Evolutionary conservation across 1,140 invertebrate species (phyloP).

Genomic region (Leptinotarsa undecemlineata): DNA sequence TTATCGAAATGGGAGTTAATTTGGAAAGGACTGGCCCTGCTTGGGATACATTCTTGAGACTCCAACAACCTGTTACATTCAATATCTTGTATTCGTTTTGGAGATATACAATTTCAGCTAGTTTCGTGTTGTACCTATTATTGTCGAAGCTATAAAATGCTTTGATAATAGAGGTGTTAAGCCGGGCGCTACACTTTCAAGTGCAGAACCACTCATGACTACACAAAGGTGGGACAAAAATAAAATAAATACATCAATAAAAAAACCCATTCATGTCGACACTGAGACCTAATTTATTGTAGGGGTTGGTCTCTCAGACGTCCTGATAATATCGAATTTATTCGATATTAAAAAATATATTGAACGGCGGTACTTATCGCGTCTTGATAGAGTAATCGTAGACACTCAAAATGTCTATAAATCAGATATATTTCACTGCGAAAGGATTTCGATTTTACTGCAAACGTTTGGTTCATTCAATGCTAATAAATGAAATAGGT

Average conservation of each 20-base stretch:
- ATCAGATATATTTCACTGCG: too few species aligned
- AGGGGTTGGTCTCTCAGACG: not conserved
- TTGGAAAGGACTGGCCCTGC: too few species aligned
- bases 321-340: slow-evolving; percentile 1
- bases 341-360: slow-evolving; percentile 7
- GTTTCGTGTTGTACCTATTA: too few species aligned
- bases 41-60: too few species aligned
- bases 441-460: too few species aligned
- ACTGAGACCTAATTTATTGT: not conserved
- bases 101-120: too few species aligned
- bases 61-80: too few species aligned
- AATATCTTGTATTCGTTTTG: too few species aligned
- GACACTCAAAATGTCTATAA: not conserved
- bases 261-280: not conserved
- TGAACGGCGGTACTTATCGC: not conserved
- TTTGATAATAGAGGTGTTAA: slow-evolving; percentile 1
- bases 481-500: too few species aligned
- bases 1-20: too few species aligned
- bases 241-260: not conserved
- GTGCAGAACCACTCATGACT: not conserved
- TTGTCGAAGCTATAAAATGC: not conserved
- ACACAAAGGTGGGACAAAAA: slow-evolving; percentile 5
- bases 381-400: not conserved
- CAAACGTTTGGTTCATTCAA: too few species aligned
- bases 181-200: not conserved